These are phyloP conservation scores for Merops nubicus DNA, from an alignment of 2,113 vertebrate genomes.

Conservation along the genomic window DNA sequence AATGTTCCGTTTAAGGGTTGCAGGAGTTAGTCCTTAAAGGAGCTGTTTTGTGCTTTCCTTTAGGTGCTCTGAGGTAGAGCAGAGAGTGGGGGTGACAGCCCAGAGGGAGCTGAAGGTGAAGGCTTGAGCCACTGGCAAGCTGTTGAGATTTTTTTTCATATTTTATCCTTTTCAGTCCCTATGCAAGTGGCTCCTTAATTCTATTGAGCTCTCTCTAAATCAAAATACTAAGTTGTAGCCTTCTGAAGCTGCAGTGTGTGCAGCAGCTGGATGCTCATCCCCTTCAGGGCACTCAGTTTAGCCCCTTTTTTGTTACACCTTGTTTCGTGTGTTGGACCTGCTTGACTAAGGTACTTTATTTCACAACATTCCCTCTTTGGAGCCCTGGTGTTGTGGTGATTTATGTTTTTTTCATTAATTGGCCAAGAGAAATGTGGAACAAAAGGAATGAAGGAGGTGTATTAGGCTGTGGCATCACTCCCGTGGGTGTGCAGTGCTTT, in stretches of 20 bases:
- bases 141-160: not conserved
- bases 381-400: not conserved
- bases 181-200: not conserved
- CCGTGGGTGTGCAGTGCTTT: not conserved
- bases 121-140: not conserved
- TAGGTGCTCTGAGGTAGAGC: not conserved
- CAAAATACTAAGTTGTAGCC: not conserved
- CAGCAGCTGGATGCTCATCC: not conserved
- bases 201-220: not conserved
- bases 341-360: not conserved
- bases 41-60: not conserved
- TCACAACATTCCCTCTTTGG: not conserved
- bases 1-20: not conserved
- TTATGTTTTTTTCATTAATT: not conserved
- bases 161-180: not conserved
- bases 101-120: too few relatives aligned
- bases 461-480: fast-evolving
- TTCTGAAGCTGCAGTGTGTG: not conserved
- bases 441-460: not conserved
- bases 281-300: too few relatives aligned
- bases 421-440: not conserved
- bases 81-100: not conserved
- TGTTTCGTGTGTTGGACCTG: not conserved
- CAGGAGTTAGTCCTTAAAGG: not conserved
- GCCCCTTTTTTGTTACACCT: not conserved